A percentile compares a stretch with the other conserved stretches of the same genome.
Evolutionary conservation across 2,888 invertebrate species (phyloP).

Genomic region (Artemia sinica): DNA sequence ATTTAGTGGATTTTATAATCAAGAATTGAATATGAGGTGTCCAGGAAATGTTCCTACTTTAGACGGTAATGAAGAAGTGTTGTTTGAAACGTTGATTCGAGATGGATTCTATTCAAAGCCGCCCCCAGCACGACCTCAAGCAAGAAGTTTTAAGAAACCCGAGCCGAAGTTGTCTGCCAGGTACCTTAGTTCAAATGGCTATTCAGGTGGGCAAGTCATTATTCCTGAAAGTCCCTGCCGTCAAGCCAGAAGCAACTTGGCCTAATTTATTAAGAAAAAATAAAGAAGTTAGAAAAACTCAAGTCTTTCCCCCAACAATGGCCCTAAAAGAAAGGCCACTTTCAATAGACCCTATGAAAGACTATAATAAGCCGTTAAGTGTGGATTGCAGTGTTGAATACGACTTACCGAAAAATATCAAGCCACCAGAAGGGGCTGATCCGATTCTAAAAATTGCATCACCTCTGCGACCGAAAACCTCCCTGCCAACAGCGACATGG

Average conservation of each 20-base stretch:
- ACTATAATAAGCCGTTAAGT: background rate
- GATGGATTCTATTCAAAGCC: background rate
- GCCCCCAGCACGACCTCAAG: background rate
- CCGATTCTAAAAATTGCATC: conserved; percentile 8
- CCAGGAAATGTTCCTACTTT: conserved; percentile 13
- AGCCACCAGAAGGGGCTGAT: conserved; percentile 9
- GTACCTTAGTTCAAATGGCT: conserved; percentile 11
- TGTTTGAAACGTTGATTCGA: conserved; percentile 12
- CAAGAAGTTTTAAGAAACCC: background rate
- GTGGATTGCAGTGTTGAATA: conserved; percentile 11
- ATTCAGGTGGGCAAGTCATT: conserved; percentile 8
- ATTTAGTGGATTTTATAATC: background rate
- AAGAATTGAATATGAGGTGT: conserved; percentile 11
- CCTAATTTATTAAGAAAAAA: background rate
- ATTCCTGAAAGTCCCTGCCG: background rate
- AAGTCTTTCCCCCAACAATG: background rate
- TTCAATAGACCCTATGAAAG: background rate
- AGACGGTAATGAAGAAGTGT: background rate
- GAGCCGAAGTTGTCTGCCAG: background rate
- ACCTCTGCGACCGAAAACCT: conserved; percentile 8
- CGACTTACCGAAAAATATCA: conserved; percentile 1
- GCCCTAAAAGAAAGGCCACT: background rate
- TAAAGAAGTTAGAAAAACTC: background rate
- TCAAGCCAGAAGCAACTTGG: conserved; percentile 11
- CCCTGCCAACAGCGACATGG: conserved; percentile 14